Conservation (phyloP, 2,113 vertebrate species). For the Panurus biarmicus region DNA sequence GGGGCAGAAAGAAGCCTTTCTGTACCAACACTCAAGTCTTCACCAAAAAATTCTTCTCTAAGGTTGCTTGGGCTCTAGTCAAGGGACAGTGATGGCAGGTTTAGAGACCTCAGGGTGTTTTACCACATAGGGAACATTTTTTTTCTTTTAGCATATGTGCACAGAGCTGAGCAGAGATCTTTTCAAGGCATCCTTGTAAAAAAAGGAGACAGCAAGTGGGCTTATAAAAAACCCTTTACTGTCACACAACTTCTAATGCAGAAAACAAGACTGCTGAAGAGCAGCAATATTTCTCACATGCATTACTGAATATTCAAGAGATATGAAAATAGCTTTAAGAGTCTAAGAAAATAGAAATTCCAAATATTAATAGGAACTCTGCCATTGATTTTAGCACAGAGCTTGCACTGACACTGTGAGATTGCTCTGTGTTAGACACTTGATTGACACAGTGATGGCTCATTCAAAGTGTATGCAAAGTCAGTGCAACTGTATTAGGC, state of each 20-base stretch:
- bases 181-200: slow-evolving; percentile 9
- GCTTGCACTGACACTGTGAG: slow-evolving; percentile 58
- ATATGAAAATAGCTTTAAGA: slow-evolving; percentile 36
- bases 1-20: not conserved
- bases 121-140: not conserved
- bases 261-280: slow-evolving; percentile 28
- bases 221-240: slow-evolving; percentile 31
- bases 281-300: slow-evolving; percentile 19
- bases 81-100: not conserved
- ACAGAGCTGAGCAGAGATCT: not conserved
- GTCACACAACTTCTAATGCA: slow-evolving; percentile 30
- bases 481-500: slow-evolving; percentile 55
- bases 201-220: slow-evolving; percentile 37
- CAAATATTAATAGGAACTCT: slow-evolving; percentile 60
- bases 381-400: slow-evolving; percentile 60
- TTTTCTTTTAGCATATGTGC: not conserved
- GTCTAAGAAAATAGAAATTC: slow-evolving; percentile 56
- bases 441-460: slow-evolving; percentile 72
- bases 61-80: not conserved
- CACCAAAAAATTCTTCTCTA: not conserved
- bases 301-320: slow-evolving; percentile 39
- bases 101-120: not conserved
- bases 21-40: not conserved
- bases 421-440: slow-evolving; percentile 60
- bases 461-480: slow-evolving; percentile 65